A percentile compares a stretch with the other conserved stretches of the same genome.
Conservation (phyloP, 2,797 vertebrate species). For the Diplodus sargus region DNA sequence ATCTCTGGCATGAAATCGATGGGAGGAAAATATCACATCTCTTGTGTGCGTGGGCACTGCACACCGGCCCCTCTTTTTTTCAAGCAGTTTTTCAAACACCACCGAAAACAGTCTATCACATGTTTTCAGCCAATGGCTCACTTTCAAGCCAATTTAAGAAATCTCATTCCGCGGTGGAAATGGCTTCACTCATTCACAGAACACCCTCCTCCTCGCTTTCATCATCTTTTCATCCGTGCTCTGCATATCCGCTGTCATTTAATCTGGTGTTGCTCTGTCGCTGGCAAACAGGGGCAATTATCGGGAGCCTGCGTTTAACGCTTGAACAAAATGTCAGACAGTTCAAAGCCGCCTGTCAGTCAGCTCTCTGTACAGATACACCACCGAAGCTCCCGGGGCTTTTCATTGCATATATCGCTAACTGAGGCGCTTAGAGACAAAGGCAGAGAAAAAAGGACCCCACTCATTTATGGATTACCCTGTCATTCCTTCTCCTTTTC, state of each 20-base stretch:
- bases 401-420: constrained; percentile 55
- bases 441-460: constrained; percentile 44
- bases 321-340: constrained; percentile 76
- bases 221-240: constrained; percentile 71
- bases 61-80: constrained; percentile 27
- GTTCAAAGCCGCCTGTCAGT: constrained; percentile 80
- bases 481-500: constrained; percentile 37
- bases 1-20: constrained; percentile 77
- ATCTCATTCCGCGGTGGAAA: constrained; percentile 65
- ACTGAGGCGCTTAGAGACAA: constrained; percentile 61
- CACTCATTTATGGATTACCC: constrained; percentile 59
- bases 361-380: constrained; percentile 65
- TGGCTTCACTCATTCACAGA: constrained; percentile 56
- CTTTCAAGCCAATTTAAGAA: constrained; percentile 69
- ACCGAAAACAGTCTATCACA: constrained; percentile 59
- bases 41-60: constrained; percentile 59
- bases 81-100: constrained; percentile 25
- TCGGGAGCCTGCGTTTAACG: constrained; percentile 69
- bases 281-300: constrained; percentile 78
- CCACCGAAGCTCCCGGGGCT: constrained; percentile 55
- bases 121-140: constrained; percentile 57
- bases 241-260: constrained; percentile 77
- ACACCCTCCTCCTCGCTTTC: constrained; percentile 58
- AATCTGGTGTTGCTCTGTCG: constrained; percentile 68
- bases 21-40: constrained; percentile 76